Evolutionary conservation across 2,797 vertebrate genomes (phyloP), one percentile per base, ranked within the genome.

Genomic region (Crossoptilon crossoptilon): DNA sequence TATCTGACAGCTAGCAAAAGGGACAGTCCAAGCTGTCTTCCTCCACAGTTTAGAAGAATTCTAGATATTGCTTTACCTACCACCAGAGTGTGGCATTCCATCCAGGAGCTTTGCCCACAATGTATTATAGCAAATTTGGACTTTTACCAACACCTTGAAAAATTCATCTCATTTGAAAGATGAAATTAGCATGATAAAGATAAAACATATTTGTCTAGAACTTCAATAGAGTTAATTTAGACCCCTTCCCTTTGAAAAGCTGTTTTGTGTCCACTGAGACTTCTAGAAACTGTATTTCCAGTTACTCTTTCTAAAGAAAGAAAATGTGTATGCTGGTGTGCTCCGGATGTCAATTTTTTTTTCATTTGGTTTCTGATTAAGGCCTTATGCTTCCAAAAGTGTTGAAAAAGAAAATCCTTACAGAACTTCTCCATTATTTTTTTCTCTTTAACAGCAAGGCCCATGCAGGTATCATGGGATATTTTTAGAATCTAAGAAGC

Each of bases 261-360:
- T 1, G 4, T 58, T 87, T 56, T 17, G 44, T 1, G 1, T 56
- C 43, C 37, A 58, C 53, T 1, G 0, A n/a, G 26, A 26, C 43
- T 83, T 16, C n/a, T 59, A 11, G 26, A 17, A 91, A 26, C 37
- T 72, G 27, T 33, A 55, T 53, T 84, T 72, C 14, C n/a, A 49
- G 43, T 31, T 43, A 74, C 44, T 14, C 49, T 51, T 51, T 51
- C 49, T 51, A 15, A 51, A 51, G 14, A 51, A 51, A 51, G 14
- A 15, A 51, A 51, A 21, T 1, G 43, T 64, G 74, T 68, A 44
- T 10, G 7, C 23, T 51, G 9, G 27, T 44, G 11, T 73, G 16
- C n/a, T 89, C 72, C 55, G 39, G 64, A 64, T 73, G 35, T 2
- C 11, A 62, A 3, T 2, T 37, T 67, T 26, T 56, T 56, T 66